phyloP scores from a whole-genome alignment of 2,113 vertebrate species.

The Lonchura striata region DNA sequence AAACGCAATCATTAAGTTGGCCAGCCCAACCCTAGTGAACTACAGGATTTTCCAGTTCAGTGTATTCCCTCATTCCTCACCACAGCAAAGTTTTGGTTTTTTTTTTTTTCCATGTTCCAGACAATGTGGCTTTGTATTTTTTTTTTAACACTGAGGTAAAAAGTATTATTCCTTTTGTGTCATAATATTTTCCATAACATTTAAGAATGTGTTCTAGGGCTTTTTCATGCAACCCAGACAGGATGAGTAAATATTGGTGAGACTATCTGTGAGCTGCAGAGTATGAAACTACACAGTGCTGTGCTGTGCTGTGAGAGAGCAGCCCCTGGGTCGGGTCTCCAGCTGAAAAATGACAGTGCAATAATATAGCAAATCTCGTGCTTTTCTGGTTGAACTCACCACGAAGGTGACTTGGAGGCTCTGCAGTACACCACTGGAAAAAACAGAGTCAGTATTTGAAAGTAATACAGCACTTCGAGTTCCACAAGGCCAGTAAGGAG shows the following conservation, averaged over 20 bases:
- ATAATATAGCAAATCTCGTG: not conserved
- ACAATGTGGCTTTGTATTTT: not conserved
- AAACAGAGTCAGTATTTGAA: not conserved
- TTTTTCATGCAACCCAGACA: not conserved
- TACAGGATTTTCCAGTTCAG: slow-evolving; percentile 55
- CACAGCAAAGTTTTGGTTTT: not conserved
- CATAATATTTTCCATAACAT: not conserved
- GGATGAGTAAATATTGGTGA: not conserved
- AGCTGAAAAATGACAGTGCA: not conserved
- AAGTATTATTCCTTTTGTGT: not conserved
- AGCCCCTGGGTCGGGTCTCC: not conserved
- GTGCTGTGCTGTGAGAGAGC: not conserved
- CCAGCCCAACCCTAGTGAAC: not conserved
- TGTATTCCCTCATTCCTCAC: not conserved
- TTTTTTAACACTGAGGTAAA: not conserved
- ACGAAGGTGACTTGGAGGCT: not conserved
- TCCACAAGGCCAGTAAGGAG: not conserved
- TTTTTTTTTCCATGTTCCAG: not conserved
- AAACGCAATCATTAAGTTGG: slow-evolving; percentile 4
- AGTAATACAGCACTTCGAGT: not conserved
- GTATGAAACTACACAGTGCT: not conserved
- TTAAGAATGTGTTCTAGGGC: not conserved
- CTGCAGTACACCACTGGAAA: not conserved
- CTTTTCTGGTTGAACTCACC: not conserved
- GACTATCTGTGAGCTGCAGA: not conserved